A percentile compares a stretch with the other conserved stretches of the same genome.
phyloP scores from a whole-genome alignment of 1,140 invertebrate species.

The Formica selysi region DNA sequence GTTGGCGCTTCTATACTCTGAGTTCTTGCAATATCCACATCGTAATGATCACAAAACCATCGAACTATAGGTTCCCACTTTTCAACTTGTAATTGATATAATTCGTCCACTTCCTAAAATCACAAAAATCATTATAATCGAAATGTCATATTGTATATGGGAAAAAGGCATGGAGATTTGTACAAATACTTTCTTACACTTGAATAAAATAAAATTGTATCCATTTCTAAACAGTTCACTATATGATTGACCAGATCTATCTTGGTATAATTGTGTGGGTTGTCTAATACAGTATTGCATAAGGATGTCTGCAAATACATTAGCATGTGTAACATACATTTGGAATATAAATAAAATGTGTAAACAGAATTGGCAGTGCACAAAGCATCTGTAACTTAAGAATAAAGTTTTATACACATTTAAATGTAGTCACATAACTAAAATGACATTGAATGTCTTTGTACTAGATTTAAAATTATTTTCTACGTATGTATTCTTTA shows the following conservation, averaged over 20 bases:
- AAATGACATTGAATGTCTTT: neutral
- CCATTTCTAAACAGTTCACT: slow-evolving; percentile 94
- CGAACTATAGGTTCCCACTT: slow-evolving; percentile 96
- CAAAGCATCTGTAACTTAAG: neutral
- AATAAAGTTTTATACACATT: neutral
- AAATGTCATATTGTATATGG: neutral
- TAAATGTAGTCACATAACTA: neutral
- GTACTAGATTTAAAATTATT: slow-evolving; percentile 50
- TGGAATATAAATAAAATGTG: slow-evolving; percentile 2
- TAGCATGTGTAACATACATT: neutral
- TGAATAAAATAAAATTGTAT: slow-evolving; percentile 94
- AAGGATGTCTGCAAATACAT: slow-evolving; percentile 90
- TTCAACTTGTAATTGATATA: slow-evolving; percentile 91
- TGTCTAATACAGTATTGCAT: slow-evolving; percentile 96
- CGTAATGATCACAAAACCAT: slow-evolving; percentile 94
- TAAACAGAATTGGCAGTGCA: neutral
- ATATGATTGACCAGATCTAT: slow-evolving; percentile 92
- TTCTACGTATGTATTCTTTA: no score
- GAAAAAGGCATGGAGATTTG: neutral
- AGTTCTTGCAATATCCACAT: slow-evolving; percentile 91
- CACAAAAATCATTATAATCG: slow-evolving; percentile 33
- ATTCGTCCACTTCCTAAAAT: slow-evolving; percentile 90
- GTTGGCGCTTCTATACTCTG: slow-evolving; percentile 89
- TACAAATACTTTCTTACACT: slow-evolving; percentile 87
- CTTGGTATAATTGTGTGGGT: slow-evolving; percentile 93